phyloP scores from a whole-genome alignment of 1,140 invertebrate species.

The Trachymyrmex septentrionalis region DNA sequence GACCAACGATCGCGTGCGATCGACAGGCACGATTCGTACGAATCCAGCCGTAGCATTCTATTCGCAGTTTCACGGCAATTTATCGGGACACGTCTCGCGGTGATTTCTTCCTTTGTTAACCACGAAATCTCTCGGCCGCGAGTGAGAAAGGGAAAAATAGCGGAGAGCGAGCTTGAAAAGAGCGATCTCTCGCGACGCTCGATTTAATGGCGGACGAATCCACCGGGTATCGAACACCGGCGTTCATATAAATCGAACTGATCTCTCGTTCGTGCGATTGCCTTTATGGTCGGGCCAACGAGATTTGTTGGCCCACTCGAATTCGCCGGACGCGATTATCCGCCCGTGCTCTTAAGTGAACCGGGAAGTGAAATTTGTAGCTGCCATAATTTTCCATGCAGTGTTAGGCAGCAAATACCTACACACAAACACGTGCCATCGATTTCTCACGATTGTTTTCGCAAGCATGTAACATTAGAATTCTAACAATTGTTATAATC shows the following conservation, averaged over 20 bases:
- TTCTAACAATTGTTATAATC: not conserved
- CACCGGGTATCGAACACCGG: constrained; percentile 40
- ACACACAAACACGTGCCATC: constrained; percentile 5
- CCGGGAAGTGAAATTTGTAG: constrained; percentile 55
- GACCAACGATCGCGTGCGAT: constrained; percentile 64
- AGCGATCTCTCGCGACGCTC: constrained; percentile 6
- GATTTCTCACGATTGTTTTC: not conserved
- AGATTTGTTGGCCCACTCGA: constrained; percentile 48
- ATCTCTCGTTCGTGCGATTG: constrained; percentile 54
- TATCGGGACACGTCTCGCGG: not conserved
- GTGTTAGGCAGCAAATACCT: constrained; percentile 19
- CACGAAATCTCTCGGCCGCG: not conserved
- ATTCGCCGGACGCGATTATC: constrained; percentile 59
- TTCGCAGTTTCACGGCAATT: constrained; percentile 34
- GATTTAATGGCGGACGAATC: constrained; percentile 38
- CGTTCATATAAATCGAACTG: constrained; percentile 48
- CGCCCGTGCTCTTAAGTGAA: constrained; percentile 48
- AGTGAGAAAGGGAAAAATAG: constrained; percentile 43
- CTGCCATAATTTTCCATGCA: constrained; percentile 54
- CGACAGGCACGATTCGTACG: constrained; percentile 58
- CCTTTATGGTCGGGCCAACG: constrained; percentile 41
- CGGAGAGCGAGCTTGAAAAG: constrained; percentile 24
- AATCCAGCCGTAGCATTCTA: constrained; percentile 48
- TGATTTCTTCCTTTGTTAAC: constrained; percentile 59
- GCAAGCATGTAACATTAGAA: not conserved